Evolutionary conservation across 2,888 invertebrate genomes (phyloP).

Genomic region (Leptinotarsa juncta): DNA sequence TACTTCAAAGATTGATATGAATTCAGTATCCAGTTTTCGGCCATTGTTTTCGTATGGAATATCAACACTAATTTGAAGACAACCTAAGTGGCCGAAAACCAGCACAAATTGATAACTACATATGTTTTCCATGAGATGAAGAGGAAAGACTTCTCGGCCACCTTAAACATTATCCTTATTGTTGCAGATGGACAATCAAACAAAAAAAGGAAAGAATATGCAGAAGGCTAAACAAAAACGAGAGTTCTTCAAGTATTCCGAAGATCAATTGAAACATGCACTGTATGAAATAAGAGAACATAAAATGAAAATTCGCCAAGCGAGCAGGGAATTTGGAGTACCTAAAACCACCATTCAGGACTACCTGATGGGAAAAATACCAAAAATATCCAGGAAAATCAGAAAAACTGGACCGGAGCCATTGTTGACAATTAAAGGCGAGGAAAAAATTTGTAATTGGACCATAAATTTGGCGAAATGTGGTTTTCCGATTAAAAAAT

Average conservation of each 20-base stretch:
- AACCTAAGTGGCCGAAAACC: slow-evolving; percentile 9
- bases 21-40: slow-evolving; percentile 7
- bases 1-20: slow-evolving; percentile 1
- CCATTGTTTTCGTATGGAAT: background rate
- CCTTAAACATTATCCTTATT: slow-evolving; percentile 1
- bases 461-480: slow-evolving; percentile 50
- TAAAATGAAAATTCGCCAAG: slow-evolving; percentile 5
- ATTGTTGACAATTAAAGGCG: slow-evolving; percentile 41
- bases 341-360: slow-evolving; percentile 39
- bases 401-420: slow-evolving; percentile 50
- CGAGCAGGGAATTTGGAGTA: slow-evolving; percentile 28
- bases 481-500: slow-evolving; percentile 56
- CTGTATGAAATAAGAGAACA: slow-evolving; percentile 6
- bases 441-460: slow-evolving; percentile 53
- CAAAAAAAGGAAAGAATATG: background rate
- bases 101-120: slow-evolving; percentile 7
- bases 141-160: background rate
- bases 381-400: slow-evolving; percentile 33
- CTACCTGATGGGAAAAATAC: slow-evolving; percentile 35
- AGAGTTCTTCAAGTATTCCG: background rate
- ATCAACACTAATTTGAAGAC: background rate
- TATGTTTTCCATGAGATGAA: slow-evolving; percentile 9
- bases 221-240: background rate
- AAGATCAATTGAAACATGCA: slow-evolving; percentile 5
- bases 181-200: slow-evolving; percentile 7